Evolutionary conservation across 2,113 vertebrate species (phyloP), one percentile per base, ranked within the genome.

Genomic region (Orycteropus afer): DNA sequence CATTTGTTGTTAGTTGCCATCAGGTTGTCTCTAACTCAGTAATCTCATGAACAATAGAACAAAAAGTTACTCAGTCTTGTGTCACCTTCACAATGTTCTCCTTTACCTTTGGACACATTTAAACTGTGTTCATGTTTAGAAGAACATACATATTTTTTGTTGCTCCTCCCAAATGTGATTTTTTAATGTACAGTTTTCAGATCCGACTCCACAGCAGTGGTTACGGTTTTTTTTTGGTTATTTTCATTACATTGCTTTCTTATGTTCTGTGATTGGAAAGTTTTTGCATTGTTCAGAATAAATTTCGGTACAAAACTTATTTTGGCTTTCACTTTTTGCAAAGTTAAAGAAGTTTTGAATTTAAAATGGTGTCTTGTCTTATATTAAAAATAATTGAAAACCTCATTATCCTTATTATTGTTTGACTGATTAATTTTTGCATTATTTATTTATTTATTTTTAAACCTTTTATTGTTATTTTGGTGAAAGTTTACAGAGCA

Each of bases 291-390:
- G 51, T 84, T 23, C 51, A 69, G 47, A 93, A 57, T 71, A 89
- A 22, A 45, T 92, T 95, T 93, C 45, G 45, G 13, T 86, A 76
- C 65, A 14, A 94, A 91, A 91, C 83, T 74, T 69, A 69, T 83
- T 90, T 92, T 82, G 37, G 51, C 32, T 82, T 85, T 22, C 9
- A 65, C 3, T 59, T 97, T 73, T 82, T 82, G 40, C 25, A 85
- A 17, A 84, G 13, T 88, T 94, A n/a, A 4, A 87, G 25, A 80
- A 80, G 34, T 47, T 79, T 81, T 97, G 53, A 90, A 59, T 90
- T 81, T 94, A 34, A 47, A 87, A 42, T 73, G 59, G 3, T 71
- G 0, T 76, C 14, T 96, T n/a, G 37, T 90, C 23, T 88, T 83
- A 8, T 61, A 40, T 88, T 90, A 71, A 83, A 92, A 90, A 91